Conservation (phyloP, 1,140 invertebrate species). For the Aphelinus certus region DNA sequence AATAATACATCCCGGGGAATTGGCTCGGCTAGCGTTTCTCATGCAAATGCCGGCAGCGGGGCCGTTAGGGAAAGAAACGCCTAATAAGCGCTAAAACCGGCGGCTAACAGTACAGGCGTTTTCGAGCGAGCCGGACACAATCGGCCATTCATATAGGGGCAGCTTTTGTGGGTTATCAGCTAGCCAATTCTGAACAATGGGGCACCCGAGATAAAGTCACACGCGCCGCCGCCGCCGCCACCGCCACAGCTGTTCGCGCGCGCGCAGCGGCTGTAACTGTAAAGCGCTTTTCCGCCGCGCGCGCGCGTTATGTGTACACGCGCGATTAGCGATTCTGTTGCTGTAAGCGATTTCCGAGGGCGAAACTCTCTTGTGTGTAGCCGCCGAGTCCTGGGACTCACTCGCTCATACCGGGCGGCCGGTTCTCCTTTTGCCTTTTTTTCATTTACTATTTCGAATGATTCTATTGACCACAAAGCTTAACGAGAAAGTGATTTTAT, state of each 20-base stretch:
- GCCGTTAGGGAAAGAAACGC: not conserved
- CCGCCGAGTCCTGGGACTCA: not conserved
- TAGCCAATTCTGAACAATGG: slow-evolving; percentile 19
- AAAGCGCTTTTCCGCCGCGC: no score
- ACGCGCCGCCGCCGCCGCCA: not conserved
- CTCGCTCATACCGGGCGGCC: not conserved
- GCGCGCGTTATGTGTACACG: no score
- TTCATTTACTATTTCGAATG: no score
- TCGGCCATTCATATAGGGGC: slow-evolving; percentile 22
- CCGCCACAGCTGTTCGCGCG: not conserved
- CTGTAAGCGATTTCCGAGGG: not conserved
- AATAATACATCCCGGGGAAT: no score
- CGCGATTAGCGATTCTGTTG: slow-evolving; percentile 13
- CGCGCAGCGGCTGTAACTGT: no score
- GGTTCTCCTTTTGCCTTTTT: no score
- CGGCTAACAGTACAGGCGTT: no score
- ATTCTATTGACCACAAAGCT: no score
- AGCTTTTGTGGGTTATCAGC: slow-evolving; percentile 36
- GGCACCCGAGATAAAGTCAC: slow-evolving; percentile 30
- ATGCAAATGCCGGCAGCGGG: slow-evolving; percentile 14
- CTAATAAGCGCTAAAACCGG: slow-evolving; percentile 19
- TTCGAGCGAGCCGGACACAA: slow-evolving; percentile 9
- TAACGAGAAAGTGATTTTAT: no score
- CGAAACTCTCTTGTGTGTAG: not conserved
- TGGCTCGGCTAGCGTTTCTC: slow-evolving; percentile 11